Base-by-base conservation (phyloP, 92 coral and sea anemone species). In the Plumapathes pennacea region DNA sequence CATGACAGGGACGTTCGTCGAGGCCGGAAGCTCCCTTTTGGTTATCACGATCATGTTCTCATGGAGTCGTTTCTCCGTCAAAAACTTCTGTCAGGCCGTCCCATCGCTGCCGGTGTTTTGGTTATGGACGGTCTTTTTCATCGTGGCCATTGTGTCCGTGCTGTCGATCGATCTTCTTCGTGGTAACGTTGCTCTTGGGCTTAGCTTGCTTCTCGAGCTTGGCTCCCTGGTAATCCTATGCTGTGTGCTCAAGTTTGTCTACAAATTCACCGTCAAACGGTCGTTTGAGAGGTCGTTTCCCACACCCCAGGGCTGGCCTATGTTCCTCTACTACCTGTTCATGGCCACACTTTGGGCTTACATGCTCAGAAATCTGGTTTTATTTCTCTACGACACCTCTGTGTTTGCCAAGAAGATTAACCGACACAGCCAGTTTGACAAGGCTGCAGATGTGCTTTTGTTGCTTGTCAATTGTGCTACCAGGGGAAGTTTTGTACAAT, bases 311-410 rank as follows among this genome's bases (percentile, higher is more conserved):
- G 32, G 32, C 6, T 30, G 23, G 18, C 67, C 85, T 2, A 38
- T 17, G 7, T 42, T 46, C 21, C 12, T 69, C 38, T 85, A 81
- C 28, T 57, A 50, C 15, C 50, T 65, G 6, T 65, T 38, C 36
- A 60, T 39, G 14, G 46, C 64, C 13, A 76, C 68, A 9, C 42
- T 85, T 9, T 25, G 52, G 2, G 62, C 92, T 15, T 85, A 85
- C 37, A 48, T 85, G 51, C 10, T 69, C 4, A 65, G 92, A 24
- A 87, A 87, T 60, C 50, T 83, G 46, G 90, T 73, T 0, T 40
- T 72, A 54, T 87, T 87, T 61, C 56, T 87, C 37, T 87, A 87
- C 59, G 96, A 87, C 59, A 83, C 89, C 0, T 85, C 91, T 2
- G 34, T 87, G 43, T 85, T 84, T 4, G 71, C 95, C 2, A 44